Percentiles rank a stretch among this genome's conserved stretches.
These are phyloP conservation scores for Potamilus streckersoni DNA, from an alignment of 1,140 invertebrate species.

Conservation along the genomic window DNA sequence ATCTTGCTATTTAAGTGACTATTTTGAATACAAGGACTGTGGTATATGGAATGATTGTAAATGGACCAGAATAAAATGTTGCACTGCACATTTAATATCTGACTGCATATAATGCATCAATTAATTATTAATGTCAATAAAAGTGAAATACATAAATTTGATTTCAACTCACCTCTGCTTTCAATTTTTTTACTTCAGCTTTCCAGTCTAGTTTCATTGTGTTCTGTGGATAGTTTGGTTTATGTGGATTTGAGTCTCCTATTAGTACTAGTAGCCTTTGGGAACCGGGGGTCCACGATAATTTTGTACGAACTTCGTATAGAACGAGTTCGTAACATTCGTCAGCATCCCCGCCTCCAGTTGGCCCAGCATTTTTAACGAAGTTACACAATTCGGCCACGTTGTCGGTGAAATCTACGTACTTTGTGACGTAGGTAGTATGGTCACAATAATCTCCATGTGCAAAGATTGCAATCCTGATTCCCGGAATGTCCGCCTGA, in stretches of 20 bases:
- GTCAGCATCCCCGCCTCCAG: slow-evolving; percentile 29
- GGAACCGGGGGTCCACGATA: slow-evolving; percentile 53
- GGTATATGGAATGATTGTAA: too few relatives aligned
- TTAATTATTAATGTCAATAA: too few relatives aligned
- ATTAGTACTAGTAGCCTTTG: slow-evolving; percentile 54
- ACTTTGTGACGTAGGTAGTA: slow-evolving; percentile 40
- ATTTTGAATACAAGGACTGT: too few relatives aligned
- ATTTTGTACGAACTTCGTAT: slow-evolving; percentile 36
- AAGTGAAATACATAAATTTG: too few relatives aligned
- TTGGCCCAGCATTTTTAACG: slow-evolving; percentile 26
- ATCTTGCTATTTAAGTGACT: too few relatives aligned
- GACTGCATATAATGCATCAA: too few relatives aligned
- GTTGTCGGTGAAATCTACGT: slow-evolving; percentile 36
- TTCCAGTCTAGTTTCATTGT: slow-evolving; percentile 44
- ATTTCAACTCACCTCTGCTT: neutral
- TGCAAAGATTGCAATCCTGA: slow-evolving; percentile 43
- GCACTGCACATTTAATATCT: too few relatives aligned
- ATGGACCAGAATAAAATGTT: too few relatives aligned
- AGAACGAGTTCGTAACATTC: slow-evolving; percentile 50
- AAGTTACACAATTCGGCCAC: slow-evolving; percentile 32
- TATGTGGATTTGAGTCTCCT: slow-evolving; percentile 53
- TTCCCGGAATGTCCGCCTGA: slow-evolving; percentile 40
- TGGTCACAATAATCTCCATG: slow-evolving; percentile 55
- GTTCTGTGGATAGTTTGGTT: slow-evolving; percentile 34
- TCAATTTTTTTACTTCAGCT: slow-evolving; percentile 30